These are phyloP conservation scores for Actinemys pallida DNA, from an alignment of 2,113 vertebrate species.

Conservation along the genomic window DNA sequence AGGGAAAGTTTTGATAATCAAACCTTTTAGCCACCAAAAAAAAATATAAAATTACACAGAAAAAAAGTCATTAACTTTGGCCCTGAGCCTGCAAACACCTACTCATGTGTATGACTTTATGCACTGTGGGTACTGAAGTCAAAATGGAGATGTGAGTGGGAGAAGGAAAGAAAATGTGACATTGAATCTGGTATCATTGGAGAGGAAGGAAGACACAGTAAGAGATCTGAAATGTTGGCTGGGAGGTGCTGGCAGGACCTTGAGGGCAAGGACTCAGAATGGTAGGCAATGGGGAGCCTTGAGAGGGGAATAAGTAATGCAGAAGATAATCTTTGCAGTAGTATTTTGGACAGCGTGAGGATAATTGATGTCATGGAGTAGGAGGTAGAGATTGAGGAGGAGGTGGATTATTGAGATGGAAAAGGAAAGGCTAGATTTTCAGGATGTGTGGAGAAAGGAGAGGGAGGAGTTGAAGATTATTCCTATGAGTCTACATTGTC, in stretches of 20 bases:
- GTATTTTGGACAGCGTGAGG: not conserved
- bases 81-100: not conserved
- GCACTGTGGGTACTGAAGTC: not conserved
- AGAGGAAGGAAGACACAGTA: not conserved
- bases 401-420: not conserved
- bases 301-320: not conserved
- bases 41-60: not conserved
- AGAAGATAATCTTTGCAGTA: not conserved
- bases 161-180: not conserved
- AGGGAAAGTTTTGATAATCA: not conserved
- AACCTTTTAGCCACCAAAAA: not conserved
- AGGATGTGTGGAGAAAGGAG: not conserved
- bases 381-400: too few species aligned
- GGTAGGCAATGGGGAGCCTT: not conserved
- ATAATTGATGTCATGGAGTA: not conserved
- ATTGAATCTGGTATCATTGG: not conserved
- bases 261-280: not conserved
- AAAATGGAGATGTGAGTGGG: not conserved
- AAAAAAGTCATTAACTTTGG: constrained; percentile 28
- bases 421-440: not conserved
- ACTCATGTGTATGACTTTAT: not conserved
- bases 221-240: not conserved
- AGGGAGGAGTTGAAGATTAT: not conserved
- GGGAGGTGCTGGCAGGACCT: not conserved
- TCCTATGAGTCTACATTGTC: too few species aligned